Base-by-base conservation (phyloP, 2,888 invertebrate genomes). In the Cataglyphis rosenhaueri region DNA sequence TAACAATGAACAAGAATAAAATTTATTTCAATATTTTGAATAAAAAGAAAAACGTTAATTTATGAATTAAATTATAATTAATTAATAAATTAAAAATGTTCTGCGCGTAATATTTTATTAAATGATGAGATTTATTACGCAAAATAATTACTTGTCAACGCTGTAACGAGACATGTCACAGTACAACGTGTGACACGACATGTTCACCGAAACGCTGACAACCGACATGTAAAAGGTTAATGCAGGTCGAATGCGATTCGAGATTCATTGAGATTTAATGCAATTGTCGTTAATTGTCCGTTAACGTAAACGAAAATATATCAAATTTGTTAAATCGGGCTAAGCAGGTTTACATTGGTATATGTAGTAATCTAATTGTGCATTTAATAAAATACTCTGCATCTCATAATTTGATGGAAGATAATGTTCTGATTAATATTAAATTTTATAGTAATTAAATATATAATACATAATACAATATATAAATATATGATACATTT, bases 241-340 rank as follows among this genome's bases (percentile, higher is more conserved):
- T 29, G 38, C 29, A 55, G 66, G 66, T 57, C 65, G 55, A 66
- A 15, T 66, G 66, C 29, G 15, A 4, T 9, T 57, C 10, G 29
- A 76, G 52, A 38, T 76, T 66, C 18, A 44, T 66, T 32, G 41
- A 18, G 15, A 6, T 41, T 66, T 41, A 57, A 9, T 41, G 66
- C 38, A 66, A 65, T 76, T 66, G 57, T 55, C 29, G 41, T 76
- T 76, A 76, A 76, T 76, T 66, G n/a, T 41, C 65, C 41, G 41
- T 75, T 76, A 76, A 76, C 57, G 65, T 76, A 76, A 76, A 66
- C 29, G 10, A 41, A 29, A 66, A 29, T 15, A 52, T 9, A 32
- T 66, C n/a, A 12, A 3, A 76, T 65, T 76, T 6, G 29, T 65
- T 76, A 29, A 10, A 76, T 65, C 55, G n/a, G 25, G 25, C 9